Evolutionary conservation across 35 echinoderm and acorn worm species (phyloP), one percentile per base, ranked within the genome.

Genomic region (Acanthaster planci): DNA sequence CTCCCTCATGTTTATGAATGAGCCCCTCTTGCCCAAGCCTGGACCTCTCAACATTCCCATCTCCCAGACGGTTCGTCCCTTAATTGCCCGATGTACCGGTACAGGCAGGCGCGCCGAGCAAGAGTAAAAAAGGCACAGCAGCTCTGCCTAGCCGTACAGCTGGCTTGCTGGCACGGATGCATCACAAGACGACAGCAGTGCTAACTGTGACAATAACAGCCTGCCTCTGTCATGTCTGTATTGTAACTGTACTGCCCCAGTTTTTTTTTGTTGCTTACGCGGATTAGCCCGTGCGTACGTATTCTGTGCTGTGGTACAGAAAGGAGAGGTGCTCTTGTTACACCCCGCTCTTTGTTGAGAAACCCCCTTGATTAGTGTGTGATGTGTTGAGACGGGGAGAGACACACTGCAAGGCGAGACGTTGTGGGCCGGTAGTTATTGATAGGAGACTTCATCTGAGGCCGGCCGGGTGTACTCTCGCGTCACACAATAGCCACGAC

Each of bases 11-110:
- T 72, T 72, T 72, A 35, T 72, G 64, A 19, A 72, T 72, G 64
- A 72, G 64, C 64, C 30, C 26, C 7, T 29, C 23, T 31, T 55
- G 19, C 19, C 56, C 56, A n/a, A 59, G 17, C 56, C 64, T 72
- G 64, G 34, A 72, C 64, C 64, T 72, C 64, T 72, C 30, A 26
- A 67, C 59, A 72, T 72, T 72, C 64, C 30, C 64, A 72, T 72
- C 64, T 72, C 64, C 26, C 34, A 72, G 64, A 26, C 64, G 64
- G 6, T 0, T 31, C 34, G 26, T 34, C 23, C 56, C 64, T 72
- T 72, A 72, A 72, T 72, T 34, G 64, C 64, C 64, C 30, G 26
- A 72, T 72, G 64, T 72, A 72, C 27, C 14, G 19, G 4, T 4
- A 12, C 4, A 12, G 4, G 4, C 42, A 4, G 42, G 42, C 42